Base-by-base conservation (phyloP, 2,888 invertebrate species). In the Beris chalybata region DNA sequence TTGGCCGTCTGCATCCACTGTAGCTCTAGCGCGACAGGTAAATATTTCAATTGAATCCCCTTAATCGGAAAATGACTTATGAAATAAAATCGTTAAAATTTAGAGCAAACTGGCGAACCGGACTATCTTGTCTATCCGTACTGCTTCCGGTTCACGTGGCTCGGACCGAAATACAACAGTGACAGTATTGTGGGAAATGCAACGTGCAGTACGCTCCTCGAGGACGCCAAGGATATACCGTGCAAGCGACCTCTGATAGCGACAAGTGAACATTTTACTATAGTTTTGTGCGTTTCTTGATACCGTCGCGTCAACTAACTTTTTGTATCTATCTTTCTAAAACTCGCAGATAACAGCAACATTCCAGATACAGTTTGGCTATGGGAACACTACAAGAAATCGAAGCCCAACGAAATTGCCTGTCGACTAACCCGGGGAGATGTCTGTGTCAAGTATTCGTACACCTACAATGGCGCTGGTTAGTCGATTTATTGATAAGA, bases 131-230 rank as follows among this genome's bases (percentile, higher is more conserved):
- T 15, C 11, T 71, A 74, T 59, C 77, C 82, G 0, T 83, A 83
- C 74, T 89, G 89, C 74, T 89, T 85, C 77, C 84, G 85, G 70
- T 89, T 87, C 74, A 88, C 89, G 0, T 89, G 89, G 89, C 78
- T 89, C 3, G 89, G 89, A 0, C 86, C 87, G 0, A 82, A 83
- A 69, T 87, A 76, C 72, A 83, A 84, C 74, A 86, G 87, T 71
- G 78, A 82, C 30, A 85, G 84, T 70, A 76, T 76, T 3, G 84
- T 85, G 64, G 70, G 79, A 69, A 84, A 84, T 71, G 83, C 84
- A 1, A 85, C 84, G 12, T 86, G 86, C 71, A 79, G 81, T 15
- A 82, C 84, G 30, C 81, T 84, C 47, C 84, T 86, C 4, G 79
- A 79, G 3, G 81, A 85, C 22, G 74, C 83, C 7, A 77, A 77